Percentiles rank a stretch among this genome's conserved stretches.
Conservation (phyloP, 2,797 vertebrate genomes). For the Rhinatrema bivittatum region DNA sequence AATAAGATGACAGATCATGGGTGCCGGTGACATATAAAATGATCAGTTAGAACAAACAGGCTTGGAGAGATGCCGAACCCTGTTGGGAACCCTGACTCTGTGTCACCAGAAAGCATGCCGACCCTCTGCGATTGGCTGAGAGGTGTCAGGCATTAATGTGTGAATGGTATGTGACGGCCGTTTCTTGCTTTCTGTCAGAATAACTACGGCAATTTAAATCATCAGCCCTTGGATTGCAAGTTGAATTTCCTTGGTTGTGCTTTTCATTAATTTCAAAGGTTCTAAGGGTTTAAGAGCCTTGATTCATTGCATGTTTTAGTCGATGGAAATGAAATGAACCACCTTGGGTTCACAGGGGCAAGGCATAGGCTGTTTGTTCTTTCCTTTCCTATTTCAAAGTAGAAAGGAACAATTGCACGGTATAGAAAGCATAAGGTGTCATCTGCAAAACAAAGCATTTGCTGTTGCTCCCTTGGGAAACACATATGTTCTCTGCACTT, state of each 20-base stretch:
- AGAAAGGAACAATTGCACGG: too few species aligned
- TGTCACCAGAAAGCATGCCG: constrained; percentile 29
- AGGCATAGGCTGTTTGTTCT: not conserved
- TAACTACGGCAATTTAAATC: constrained; percentile 60
- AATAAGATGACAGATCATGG: too few species aligned
- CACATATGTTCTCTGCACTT: too few species aligned
- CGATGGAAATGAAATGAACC: constrained; percentile 12
- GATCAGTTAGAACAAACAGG: too few species aligned
- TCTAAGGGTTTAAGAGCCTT: constrained; percentile 30
- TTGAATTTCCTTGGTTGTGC: constrained; percentile 47
- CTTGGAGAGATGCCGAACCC: too few species aligned
- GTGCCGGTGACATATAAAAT: too few species aligned
- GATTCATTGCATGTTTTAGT: constrained; percentile 39
- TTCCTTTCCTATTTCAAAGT: too few species aligned
- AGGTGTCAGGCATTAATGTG: constrained; percentile 40
- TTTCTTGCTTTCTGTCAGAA: constrained; percentile 48
- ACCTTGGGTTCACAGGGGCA: constrained; percentile 11
- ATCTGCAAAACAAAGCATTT: too few species aligned
- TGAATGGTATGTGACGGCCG: constrained; percentile 47
- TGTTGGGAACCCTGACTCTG: too few species aligned
- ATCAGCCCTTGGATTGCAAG: constrained; percentile 20
- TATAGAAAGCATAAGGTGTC: too few species aligned
- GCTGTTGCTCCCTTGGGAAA: too few species aligned
- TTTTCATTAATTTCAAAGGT: constrained; percentile 48
- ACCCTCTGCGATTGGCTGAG: constrained; percentile 27